phyloP scores from a whole-genome alignment of 2,888 invertebrate genomes.

The Coronaproctus castanopsis region DNA sequence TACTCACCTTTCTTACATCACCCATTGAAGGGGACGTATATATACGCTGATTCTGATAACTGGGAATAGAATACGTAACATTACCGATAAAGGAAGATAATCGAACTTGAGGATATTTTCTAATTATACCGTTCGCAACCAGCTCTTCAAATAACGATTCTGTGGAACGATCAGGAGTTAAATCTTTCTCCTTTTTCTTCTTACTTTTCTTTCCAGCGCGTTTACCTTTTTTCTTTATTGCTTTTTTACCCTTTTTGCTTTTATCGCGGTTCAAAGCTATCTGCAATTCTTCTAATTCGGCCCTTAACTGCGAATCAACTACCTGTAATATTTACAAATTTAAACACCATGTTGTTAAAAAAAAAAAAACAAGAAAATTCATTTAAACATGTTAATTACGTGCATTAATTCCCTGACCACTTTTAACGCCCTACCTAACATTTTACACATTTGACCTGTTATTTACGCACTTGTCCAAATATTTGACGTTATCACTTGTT shows the following conservation, averaged over 20 bases:
- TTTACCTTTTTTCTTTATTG: conserved; percentile 44
- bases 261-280: conserved; percentile 55
- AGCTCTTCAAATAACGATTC: conserved; percentile 85
- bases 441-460: too few relatives aligned
- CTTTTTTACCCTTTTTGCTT: conserved; percentile 55
- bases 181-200: conserved; percentile 83
- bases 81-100: conserved; percentile 62
- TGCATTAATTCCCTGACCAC: too few relatives aligned
- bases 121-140: conserved; percentile 73
- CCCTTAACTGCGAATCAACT: conserved; percentile 26
- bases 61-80: conserved; percentile 42
- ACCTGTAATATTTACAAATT: conserved; percentile 19
- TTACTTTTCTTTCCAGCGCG: conserved; percentile 71
- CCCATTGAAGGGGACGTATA: conserved; percentile 44
- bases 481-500: too few relatives aligned
- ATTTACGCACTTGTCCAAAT: too few relatives aligned
- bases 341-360: neutral
- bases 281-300: conserved; percentile 39
- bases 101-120: conserved; percentile 44
- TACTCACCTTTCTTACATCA: conserved; percentile 61
- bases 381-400: neutral
- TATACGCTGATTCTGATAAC: conserved; percentile 30
- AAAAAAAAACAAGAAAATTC: neutral
- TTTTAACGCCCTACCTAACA: too few relatives aligned
- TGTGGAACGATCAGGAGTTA: conserved; percentile 74